phyloP scores from a whole-genome alignment of 2,797 vertebrate species.

The Acipenser transmontanus region DNA sequence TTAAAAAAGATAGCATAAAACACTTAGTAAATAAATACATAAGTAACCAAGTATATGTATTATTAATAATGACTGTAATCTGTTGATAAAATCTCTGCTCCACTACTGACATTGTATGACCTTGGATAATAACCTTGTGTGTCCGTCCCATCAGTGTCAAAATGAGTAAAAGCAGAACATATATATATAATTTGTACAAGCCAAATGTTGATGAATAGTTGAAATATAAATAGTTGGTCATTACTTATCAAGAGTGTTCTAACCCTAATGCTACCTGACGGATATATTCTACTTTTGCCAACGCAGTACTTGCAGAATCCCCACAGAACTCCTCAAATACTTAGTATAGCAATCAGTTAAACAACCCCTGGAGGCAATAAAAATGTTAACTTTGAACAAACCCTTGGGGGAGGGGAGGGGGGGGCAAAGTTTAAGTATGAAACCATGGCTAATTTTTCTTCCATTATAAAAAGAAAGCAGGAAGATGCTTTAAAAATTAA shows the following conservation, averaged over 20 bases:
- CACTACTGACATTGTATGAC: no score
- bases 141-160: no score
- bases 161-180: no score
- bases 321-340: conserved; percentile 88
- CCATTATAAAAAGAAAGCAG: conserved; percentile 68
- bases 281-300: conserved; percentile 86
- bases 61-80: no score
- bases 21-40: no score
- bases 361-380: conserved; percentile 87
- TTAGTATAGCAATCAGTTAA: conserved; percentile 94
- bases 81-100: no score
- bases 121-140: no score
- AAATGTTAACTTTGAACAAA: conserved; percentile 85
- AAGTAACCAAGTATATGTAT: no score
- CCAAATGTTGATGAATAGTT: conserved; percentile 33
- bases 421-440: conserved; percentile 87
- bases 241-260: conserved; percentile 83
- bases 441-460: conserved; percentile 88
- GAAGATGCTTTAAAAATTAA: conserved; percentile 89
- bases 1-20: no score
- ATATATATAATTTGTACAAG: conserved; percentile 28
- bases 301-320: conserved; percentile 88
- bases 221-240: conserved; percentile 59
- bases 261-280: conserved; percentile 89
- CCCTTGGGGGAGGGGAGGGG: conserved; percentile 83